Evolutionary conservation across 2,113 vertebrate species (phyloP).

Genomic region (Porphyrio hochstetteri): DNA sequence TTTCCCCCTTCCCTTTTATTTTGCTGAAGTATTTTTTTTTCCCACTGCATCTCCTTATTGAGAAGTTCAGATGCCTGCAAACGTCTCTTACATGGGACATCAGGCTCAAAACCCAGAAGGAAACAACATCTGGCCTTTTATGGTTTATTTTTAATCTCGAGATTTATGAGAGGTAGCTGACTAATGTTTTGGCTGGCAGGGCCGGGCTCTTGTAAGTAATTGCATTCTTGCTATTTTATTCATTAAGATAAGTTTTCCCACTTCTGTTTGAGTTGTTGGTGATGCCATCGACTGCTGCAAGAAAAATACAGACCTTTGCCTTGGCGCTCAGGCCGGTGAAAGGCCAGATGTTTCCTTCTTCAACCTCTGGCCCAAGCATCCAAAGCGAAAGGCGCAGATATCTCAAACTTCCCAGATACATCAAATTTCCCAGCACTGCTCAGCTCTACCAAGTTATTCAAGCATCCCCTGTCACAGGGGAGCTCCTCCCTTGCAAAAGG

Average conservation of each 20-base stretch:
- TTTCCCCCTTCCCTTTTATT: not conserved
- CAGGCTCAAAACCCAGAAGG: not conserved
- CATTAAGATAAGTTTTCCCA: not conserved
- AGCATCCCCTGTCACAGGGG: not conserved
- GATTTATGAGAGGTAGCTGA: slow-evolving; percentile 13
- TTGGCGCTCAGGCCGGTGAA: not conserved
- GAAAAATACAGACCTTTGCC: not conserved
- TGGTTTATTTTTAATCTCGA: not conserved
- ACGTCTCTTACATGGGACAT: not conserved
- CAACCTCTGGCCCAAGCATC: not conserved
- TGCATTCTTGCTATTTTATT: not conserved
- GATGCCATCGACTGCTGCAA: not conserved
- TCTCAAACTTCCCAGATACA: not conserved
- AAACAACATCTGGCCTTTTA: not conserved
- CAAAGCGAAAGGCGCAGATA: not conserved
- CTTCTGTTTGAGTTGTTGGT: not conserved
- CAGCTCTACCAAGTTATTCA: not conserved
- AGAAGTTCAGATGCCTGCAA: not conserved
- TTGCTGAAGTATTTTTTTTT: not conserved
- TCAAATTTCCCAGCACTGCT: not conserved
- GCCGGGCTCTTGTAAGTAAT: not conserved
- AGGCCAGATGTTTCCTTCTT: not conserved
- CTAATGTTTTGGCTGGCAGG: not conserved
- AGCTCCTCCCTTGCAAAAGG: slow-evolving; percentile 29
- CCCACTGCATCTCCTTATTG: not conserved